phyloP scores from a whole-genome alignment of 35 echinoderm and acorn worm species.

The Ophioderma brevispina region DNA sequence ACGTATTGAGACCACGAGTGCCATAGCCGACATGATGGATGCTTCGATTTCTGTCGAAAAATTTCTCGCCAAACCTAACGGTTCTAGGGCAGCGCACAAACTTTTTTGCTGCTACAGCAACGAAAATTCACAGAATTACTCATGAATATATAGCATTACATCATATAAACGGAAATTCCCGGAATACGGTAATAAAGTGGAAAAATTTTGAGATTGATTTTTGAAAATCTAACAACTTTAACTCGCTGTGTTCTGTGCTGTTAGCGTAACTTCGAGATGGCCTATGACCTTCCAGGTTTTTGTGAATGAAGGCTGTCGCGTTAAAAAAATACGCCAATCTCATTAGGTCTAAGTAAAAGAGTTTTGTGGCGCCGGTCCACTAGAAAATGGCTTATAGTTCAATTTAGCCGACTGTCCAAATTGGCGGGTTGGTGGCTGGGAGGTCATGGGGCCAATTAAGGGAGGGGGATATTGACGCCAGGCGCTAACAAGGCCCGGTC shows the following conservation, averaged over 20 bases:
- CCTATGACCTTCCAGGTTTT: not conserved
- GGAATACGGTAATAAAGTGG: not conserved
- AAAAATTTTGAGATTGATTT: not conserved
- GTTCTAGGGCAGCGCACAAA: not conserved
- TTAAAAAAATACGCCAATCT: not conserved
- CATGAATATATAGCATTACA: not conserved
- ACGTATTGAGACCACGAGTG: not conserved
- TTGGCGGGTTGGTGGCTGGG: no score
- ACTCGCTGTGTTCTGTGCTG: not conserved
- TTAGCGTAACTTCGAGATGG: not conserved
- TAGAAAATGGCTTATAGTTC: not conserved
- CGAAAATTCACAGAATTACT: not conserved
- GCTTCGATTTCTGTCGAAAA: not conserved
- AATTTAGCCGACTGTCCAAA: no score
- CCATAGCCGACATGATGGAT: not conserved
- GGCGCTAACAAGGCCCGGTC: no score
- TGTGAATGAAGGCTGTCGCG: not conserved
- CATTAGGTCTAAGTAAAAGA: not conserved
- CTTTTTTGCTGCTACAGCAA: not conserved
- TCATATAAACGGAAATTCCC: not conserved
- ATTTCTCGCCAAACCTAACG: not conserved
- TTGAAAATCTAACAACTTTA: not conserved
- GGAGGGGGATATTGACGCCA: no score
- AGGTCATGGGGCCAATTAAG: no score
- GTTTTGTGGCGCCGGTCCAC: not conserved